These are phyloP conservation scores for Centropus unirufus DNA, from an alignment of 2,113 vertebrate genomes.

Conservation along the genomic window DNA sequence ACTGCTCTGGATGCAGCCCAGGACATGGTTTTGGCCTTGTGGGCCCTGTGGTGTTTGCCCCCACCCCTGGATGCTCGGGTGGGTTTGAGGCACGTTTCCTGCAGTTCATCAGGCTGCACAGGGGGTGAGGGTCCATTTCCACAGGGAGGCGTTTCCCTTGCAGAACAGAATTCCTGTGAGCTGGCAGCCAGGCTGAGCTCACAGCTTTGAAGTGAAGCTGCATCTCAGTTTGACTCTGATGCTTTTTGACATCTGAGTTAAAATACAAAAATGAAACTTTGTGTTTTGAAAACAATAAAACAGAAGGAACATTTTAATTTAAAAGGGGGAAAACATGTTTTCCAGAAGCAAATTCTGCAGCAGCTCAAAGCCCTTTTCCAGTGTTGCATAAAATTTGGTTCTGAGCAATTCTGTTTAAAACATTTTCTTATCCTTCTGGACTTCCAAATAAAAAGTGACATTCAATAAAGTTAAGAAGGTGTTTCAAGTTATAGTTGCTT, in stretches of 20 bases:
- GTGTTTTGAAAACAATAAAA: neutral
- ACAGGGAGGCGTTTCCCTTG: neutral
- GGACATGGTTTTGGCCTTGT: too few species aligned
- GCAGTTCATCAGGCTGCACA: neutral
- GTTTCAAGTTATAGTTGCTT: neutral
- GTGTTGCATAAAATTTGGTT: neutral
- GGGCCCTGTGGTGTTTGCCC: too few species aligned
- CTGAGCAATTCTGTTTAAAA: neutral
- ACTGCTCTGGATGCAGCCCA: too few species aligned
- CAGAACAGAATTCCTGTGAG: neutral
- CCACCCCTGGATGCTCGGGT: neutral
- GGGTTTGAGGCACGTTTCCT: neutral
- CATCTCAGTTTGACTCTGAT: conserved; percentile 1
- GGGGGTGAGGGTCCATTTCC: neutral
- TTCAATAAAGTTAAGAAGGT: neutral
- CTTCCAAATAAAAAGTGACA: neutral
- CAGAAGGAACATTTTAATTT: neutral
- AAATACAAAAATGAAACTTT: neutral
- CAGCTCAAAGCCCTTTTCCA: neutral
- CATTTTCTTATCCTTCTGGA: neutral
- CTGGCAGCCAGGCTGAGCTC: neutral
- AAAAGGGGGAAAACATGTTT: neutral
- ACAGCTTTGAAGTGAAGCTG: neutral
- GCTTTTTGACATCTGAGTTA: conserved; percentile 21
- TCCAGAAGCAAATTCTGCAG: neutral